These are phyloP conservation scores for Melanotaenia duboulayi DNA, from an alignment of 2,113 vertebrate species.

Conservation along the genomic window DNA sequence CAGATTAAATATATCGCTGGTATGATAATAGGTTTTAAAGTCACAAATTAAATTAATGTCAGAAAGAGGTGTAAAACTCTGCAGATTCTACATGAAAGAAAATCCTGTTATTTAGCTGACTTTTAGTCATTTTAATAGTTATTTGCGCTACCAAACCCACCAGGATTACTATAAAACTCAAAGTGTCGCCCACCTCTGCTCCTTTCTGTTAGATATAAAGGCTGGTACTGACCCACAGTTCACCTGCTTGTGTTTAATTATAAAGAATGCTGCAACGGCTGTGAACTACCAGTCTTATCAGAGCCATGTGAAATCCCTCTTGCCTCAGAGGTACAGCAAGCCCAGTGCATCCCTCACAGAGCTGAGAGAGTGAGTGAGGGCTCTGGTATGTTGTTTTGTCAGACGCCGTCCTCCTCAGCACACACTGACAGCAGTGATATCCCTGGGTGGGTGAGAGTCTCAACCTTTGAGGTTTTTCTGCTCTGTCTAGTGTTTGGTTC, in stretches of 20 bases:
- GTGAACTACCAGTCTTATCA: slow-evolving; percentile 60
- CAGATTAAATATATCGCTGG: not conserved
- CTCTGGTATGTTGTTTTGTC: slow-evolving; percentile 63
- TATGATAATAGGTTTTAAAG: not conserved
- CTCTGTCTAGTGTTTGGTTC: slow-evolving; percentile 30
- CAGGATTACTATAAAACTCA: slow-evolving; percentile 39
- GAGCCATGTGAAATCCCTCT: slow-evolving; percentile 57
- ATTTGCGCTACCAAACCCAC: slow-evolving; percentile 38
- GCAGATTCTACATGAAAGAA: not conserved
- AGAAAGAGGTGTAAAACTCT: not conserved
- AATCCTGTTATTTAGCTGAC: no score
- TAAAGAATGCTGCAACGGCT: slow-evolving; percentile 54
- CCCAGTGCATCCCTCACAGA: slow-evolving; percentile 31
- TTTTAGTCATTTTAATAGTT: slow-evolving; percentile 29
- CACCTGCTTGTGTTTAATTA: slow-evolving; percentile 66
- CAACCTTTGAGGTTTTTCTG: slow-evolving; percentile 8
- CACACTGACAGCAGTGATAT: slow-evolving; percentile 44
- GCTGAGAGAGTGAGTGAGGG: slow-evolving; percentile 43
- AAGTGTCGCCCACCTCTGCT: slow-evolving; percentile 18
- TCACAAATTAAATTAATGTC: not conserved
- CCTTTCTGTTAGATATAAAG: slow-evolving; percentile 53
- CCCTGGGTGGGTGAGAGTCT: slow-evolving; percentile 36
- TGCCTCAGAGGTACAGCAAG: slow-evolving; percentile 43
- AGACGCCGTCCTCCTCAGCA: slow-evolving; percentile 47
- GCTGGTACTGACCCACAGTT: slow-evolving; percentile 65